These are phyloP conservation scores for Palaemon carinicauda DNA, from an alignment of 1,140 invertebrate genomes.

Conservation along the genomic window DNA sequence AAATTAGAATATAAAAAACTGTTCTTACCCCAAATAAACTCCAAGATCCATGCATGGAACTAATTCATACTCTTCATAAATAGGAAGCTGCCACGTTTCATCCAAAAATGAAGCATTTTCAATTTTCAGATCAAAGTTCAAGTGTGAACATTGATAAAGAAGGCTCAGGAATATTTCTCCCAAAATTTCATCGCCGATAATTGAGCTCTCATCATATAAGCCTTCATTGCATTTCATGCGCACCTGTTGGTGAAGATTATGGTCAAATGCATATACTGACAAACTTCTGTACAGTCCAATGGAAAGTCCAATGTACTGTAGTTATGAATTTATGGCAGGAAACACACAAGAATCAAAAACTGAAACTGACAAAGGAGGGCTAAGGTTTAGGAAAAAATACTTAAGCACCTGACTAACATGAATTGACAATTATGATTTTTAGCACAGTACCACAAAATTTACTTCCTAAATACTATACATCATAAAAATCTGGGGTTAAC, in stretches of 20 bases:
- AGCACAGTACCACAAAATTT: no score
- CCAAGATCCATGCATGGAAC: conserved; percentile 70
- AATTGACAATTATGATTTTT: no score
- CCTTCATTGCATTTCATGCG: conserved; percentile 35
- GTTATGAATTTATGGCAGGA: no score
- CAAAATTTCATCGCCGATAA: conserved; percentile 71
- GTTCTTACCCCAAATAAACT: conserved; percentile 68
- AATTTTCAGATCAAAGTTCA: conserved; percentile 69
- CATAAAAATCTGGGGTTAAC: no score
- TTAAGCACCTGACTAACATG: no score
- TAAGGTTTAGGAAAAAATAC: no score
- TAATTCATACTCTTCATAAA: conserved; percentile 66
- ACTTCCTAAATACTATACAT: no score
- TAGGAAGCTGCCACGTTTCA: conserved; percentile 69
- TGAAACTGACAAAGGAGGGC: no score
- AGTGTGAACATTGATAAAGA: conserved; percentile 68
- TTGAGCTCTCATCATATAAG: conserved; percentile 62
- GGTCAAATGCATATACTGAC: background rate
- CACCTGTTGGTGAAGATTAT: conserved; percentile 59
- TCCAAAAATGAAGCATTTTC: conserved; percentile 70
- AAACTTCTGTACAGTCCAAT: background rate
- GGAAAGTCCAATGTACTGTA: background rate
- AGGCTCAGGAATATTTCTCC: conserved; percentile 71
- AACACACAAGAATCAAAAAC: no score
- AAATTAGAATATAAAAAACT: background rate